These are phyloP conservation scores for Microtus ochrogaster DNA, from an alignment of 2,113 vertebrate genomes.

Conservation along the genomic window DNA sequence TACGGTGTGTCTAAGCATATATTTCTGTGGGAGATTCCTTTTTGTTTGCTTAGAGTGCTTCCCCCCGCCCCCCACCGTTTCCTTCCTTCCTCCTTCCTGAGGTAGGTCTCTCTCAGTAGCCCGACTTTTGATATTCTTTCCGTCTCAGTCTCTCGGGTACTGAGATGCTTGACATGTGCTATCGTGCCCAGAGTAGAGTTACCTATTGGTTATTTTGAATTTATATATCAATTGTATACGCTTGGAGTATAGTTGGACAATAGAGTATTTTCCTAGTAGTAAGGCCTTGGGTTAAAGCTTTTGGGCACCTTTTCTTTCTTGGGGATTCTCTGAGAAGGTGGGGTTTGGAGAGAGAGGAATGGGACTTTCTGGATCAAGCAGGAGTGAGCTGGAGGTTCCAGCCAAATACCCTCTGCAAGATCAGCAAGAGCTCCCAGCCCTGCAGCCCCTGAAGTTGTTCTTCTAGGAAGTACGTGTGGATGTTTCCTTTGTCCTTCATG, in stretches of 20 bases:
- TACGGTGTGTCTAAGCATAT: neutral
- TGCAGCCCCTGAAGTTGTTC: neutral
- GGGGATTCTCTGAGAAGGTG: neutral
- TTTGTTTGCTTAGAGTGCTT: neutral
- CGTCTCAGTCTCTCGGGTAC: neutral
- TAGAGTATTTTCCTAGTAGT: neutral
- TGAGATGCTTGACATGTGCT: neutral
- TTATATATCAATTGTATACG: neutral
- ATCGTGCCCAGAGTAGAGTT: neutral
- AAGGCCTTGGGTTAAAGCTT: neutral
- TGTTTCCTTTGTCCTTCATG: neutral
- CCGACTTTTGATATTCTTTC: no score
- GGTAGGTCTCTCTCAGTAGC: no score
- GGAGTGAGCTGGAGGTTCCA: neutral
- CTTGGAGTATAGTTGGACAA: neutral
- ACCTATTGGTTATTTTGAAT: neutral
- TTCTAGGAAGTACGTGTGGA: neutral
- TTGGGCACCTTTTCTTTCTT: neutral
- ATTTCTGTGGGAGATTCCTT: neutral
- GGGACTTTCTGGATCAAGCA: neutral
- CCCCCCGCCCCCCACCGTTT: accelerated
- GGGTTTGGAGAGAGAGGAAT: neutral
- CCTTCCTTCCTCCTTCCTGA: neutral
- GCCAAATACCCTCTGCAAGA: neutral
- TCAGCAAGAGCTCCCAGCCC: no score